Percentiles rank a stretch among this genome's conserved stretches.
Conservation (phyloP, 2,797 vertebrate genomes). For the Dallia pectoralis region DNA sequence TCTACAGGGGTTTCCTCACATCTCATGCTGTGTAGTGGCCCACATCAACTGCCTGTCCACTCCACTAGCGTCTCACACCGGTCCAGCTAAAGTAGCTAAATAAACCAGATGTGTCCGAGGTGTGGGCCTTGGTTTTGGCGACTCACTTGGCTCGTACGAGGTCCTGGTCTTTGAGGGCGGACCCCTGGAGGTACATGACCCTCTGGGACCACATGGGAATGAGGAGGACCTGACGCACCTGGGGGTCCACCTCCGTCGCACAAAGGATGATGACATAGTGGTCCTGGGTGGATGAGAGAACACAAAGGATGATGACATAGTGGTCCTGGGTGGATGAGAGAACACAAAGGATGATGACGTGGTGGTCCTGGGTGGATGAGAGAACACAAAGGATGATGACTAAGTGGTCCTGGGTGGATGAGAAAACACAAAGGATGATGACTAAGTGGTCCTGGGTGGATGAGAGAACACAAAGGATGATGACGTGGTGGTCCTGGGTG, state of each 20-base stretch:
- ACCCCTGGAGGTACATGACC: slow-evolving; percentile 88
- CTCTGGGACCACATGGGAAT: slow-evolving; percentile 85
- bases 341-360: background rate
- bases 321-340: slow-evolving; percentile 80
- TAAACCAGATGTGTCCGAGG: background rate
- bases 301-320: slow-evolving; percentile 93
- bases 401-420: no score
- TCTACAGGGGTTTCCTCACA: background rate
- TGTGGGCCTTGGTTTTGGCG: background rate
- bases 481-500: slow-evolving; percentile 29
- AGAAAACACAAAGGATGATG: no score
- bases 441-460: no score
- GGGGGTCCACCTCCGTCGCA: slow-evolving; percentile 82
- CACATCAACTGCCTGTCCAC: background rate
- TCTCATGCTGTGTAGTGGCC: background rate
- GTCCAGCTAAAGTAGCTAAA: background rate
- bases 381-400: no score
- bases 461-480: slow-evolving; percentile 50
- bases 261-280: slow-evolving; percentile 86
- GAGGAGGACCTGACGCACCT: slow-evolving; percentile 82
- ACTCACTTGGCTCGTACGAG: slow-evolving; percentile 86
- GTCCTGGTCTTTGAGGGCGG: slow-evolving; percentile 84
- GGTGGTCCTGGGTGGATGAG: background rate
- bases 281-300: slow-evolving; percentile 64
- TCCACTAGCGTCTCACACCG: background rate